Conservation (phyloP, 1,140 invertebrate species). For the Ostrea denselamellosa region DNA sequence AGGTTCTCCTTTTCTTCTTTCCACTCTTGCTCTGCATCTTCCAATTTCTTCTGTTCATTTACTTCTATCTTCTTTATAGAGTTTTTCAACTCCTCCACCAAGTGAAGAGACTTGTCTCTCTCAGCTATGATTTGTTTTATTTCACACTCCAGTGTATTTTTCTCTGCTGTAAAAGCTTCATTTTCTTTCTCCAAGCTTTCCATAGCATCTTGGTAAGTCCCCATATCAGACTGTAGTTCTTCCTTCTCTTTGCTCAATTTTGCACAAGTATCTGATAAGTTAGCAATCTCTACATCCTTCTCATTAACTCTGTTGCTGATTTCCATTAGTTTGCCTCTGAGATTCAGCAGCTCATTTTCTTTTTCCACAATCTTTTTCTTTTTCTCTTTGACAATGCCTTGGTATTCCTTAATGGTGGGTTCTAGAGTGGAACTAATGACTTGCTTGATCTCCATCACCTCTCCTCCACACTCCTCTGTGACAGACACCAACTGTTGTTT, state of each 20-base stretch:
- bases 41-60: not conserved
- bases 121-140: conserved; percentile 48
- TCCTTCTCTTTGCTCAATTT: conserved; percentile 50
- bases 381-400: conserved; percentile 44
- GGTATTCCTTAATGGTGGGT: conserved; percentile 40
- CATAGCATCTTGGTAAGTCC: conserved; percentile 59
- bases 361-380: conserved; percentile 53
- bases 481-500: not conserved
- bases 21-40: conserved; percentile 37
- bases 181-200: conserved; percentile 60
- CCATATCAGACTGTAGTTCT: conserved; percentile 46
- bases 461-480: conserved; percentile 1
- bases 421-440: not conserved
- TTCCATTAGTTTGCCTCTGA: conserved; percentile 42
- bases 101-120: conserved; percentile 42
- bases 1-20: conserved; percentile 35
- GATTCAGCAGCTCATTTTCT: conserved; percentile 53
- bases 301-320: conserved; percentile 49
- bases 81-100: conserved; percentile 37
- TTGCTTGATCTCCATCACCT: conserved; percentile 28
- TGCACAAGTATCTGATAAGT: conserved; percentile 48
- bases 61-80: conserved; percentile 43
- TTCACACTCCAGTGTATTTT: conserved; percentile 50
- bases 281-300: conserved; percentile 43
- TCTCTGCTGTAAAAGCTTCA: conserved; percentile 45